Base-by-base conservation (phyloP, 1,140 invertebrate species). In the Apis laboriosa region DNA sequence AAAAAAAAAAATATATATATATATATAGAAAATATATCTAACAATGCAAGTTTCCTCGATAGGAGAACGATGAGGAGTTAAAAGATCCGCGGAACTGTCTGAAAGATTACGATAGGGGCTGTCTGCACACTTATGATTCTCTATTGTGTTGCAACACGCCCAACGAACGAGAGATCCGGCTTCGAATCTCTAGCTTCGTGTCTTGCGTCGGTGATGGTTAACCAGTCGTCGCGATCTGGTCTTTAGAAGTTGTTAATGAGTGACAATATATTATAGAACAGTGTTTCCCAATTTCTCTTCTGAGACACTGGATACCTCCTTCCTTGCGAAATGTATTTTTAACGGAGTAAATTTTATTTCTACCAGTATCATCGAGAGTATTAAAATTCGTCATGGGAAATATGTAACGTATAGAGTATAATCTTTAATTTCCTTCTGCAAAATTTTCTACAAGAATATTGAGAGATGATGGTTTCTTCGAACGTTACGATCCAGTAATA, bases 121-220 rank as follows among this genome's bases (percentile, higher is more conserved):
- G 28, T 58, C 19, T 43, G 21, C 13, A 17, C 28, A 28, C 55
- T 21, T 58, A 58, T 21, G 19, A 58, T 58, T 34, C 71, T 73
- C 55, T 2, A 43, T 43, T 43, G 71, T 43, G 55, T 58, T 9
- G 55, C 19, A 58, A 73, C 19, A 58, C 28, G 67, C 67, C n/a
- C 49, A 67, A 67, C 70, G 11, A 71, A 53, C 68, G 53, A 56
- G 24, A 73, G 24, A 73, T 73, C 71, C 71, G 55, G 17, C 55
- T 73, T 43, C 34, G 34, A 43, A 43, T 43, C 34, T 43, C 34
- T 34, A 34, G 34, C 34, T 34, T 43, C 55, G 71, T 9, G 43
- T 68, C 66, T 15, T 19, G 21, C 11, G 7, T 11, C 21, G 19
- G 19, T 21, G 43, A 58, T 58, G 28, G n/a, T 58, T n/a, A 43